A percentile compares a stretch with the other conserved stretches of the same genome.
Evolutionary conservation across 2,888 invertebrate genomes (phyloP).

Genomic region (Drosophila ezoana): DNA sequence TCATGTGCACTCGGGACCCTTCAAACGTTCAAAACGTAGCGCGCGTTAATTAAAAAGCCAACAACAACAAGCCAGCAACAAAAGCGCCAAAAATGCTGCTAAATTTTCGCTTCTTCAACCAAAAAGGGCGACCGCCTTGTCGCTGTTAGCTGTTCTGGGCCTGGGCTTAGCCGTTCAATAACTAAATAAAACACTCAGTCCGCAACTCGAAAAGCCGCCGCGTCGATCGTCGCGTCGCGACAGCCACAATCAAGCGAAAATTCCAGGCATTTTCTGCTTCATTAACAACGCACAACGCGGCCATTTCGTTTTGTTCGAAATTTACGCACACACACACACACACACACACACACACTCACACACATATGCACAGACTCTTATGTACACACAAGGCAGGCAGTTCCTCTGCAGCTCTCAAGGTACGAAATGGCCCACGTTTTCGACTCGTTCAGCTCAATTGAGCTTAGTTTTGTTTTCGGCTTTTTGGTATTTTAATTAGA

Average conservation of each 20-base stretch:
- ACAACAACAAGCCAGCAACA: slow-evolving; percentile 46
- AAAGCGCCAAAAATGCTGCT: slow-evolving; percentile 77
- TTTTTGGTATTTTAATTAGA: slow-evolving; percentile 78
- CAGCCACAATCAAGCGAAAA: slow-evolving; percentile 74
- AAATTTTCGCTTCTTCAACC: slow-evolving; percentile 53
- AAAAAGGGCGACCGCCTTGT: slow-evolving; percentile 56
- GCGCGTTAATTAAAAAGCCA: slow-evolving; percentile 76
- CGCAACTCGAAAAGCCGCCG: slow-evolving; percentile 3
- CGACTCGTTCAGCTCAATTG: slow-evolving; percentile 58
- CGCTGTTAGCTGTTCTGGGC: slow-evolving; percentile 8
- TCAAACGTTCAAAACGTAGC: slow-evolving; percentile 73
- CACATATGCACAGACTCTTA: neutral
- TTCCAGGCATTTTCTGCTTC: slow-evolving; percentile 78
- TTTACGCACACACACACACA: slow-evolving; percentile 33
- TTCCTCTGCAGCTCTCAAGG: slow-evolving; percentile 23
- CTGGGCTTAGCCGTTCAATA: slow-evolving; percentile 69
- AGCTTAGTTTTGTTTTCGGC: slow-evolving; percentile 61
- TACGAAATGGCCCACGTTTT: slow-evolving; percentile 30
- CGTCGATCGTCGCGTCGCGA: slow-evolving; percentile 31
- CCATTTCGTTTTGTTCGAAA: slow-evolving; percentile 73
- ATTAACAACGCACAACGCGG: slow-evolving; percentile 76
- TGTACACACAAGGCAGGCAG: neutral
- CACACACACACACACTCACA: slow-evolving; percentile 3
- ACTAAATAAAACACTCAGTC: slow-evolving; percentile 75
- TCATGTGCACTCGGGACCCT: slow-evolving; percentile 65